These are phyloP conservation scores for Hirtodrosophila confusa DNA, from an alignment of 2,888 invertebrate species.

Conservation along the genomic window DNA sequence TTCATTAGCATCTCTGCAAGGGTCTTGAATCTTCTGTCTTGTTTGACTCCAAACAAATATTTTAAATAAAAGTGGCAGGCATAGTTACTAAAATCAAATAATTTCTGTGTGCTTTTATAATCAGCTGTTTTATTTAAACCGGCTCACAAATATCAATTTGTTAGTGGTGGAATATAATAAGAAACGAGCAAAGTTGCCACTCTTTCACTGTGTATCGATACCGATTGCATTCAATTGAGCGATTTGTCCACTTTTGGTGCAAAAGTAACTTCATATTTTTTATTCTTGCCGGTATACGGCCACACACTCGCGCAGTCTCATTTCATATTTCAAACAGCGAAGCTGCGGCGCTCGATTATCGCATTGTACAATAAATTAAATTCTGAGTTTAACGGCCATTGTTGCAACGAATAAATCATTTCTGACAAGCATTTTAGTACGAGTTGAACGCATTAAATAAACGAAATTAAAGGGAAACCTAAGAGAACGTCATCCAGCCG, in stretches of 20 bases:
- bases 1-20: no score
- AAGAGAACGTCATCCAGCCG: background rate
- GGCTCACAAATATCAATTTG: background rate
- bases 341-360: conserved; percentile 27
- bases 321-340: conserved; percentile 44
- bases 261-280: conserved; percentile 3
- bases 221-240: background rate
- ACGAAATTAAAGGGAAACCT: conserved; percentile 1
- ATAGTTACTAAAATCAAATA: no score
- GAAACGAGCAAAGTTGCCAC: no score
- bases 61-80: no score
- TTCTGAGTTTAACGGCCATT: conserved; percentile 49
- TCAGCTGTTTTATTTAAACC: no score
- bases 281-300: conserved; percentile 18
- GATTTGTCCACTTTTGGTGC: no score
- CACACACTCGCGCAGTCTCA: conserved; percentile 57
- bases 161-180: no score
- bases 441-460: conserved; percentile 4
- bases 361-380: conserved; percentile 44
- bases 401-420: conserved; percentile 15
- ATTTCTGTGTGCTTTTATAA: no score
- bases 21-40: no score
- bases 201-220: conserved; percentile 7
- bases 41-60: no score
- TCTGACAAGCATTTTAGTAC: conserved; percentile 12